Percentiles rank a stretch among this genome's conserved stretches.
Evolutionary conservation across 2,113 vertebrate species (phyloP).

Genomic region (Bufo bufo): DNA sequence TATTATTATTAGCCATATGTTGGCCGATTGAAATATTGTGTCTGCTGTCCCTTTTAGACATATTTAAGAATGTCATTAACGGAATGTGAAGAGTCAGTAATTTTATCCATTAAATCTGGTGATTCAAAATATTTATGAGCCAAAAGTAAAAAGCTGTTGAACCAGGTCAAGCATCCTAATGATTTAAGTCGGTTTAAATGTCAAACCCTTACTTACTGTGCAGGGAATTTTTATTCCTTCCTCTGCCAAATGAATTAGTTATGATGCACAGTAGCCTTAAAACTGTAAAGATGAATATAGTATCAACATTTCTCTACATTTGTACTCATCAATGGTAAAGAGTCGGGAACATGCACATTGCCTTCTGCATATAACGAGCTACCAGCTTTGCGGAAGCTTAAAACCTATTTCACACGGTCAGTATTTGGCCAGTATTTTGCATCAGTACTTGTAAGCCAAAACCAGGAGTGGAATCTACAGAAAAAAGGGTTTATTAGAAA

Average conservation of each 20-base stretch:
- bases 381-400: neutral
- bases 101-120: slow-evolving; percentile 41
- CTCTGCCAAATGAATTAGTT: slow-evolving; percentile 45
- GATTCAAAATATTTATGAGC: slow-evolving; percentile 51
- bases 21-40: neutral
- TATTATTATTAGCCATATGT: neutral
- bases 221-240: slow-evolving; percentile 36
- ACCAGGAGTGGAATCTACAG: no score
- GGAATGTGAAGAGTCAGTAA: slow-evolving; percentile 40
- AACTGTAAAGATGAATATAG: slow-evolving; percentile 30
- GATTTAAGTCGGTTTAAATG: slow-evolving; percentile 54
- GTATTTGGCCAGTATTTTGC: no score
- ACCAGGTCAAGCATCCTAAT: slow-evolving; percentile 51
- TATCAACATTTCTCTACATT: slow-evolving; percentile 23
- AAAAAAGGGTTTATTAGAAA: no score
- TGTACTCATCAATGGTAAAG: neutral
- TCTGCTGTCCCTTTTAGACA: neutral
- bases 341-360: neutral
- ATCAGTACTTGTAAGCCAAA: no score
- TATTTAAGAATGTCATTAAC: slow-evolving; percentile 36
- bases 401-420: no score
- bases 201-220: slow-evolving; percentile 40
- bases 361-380: neutral
- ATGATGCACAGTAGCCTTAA: slow-evolving; percentile 33
- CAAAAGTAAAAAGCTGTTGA: slow-evolving; percentile 49